Conservation (phyloP, 2,113 vertebrate species). For the Sminthopsis crassicaudata region DNA sequence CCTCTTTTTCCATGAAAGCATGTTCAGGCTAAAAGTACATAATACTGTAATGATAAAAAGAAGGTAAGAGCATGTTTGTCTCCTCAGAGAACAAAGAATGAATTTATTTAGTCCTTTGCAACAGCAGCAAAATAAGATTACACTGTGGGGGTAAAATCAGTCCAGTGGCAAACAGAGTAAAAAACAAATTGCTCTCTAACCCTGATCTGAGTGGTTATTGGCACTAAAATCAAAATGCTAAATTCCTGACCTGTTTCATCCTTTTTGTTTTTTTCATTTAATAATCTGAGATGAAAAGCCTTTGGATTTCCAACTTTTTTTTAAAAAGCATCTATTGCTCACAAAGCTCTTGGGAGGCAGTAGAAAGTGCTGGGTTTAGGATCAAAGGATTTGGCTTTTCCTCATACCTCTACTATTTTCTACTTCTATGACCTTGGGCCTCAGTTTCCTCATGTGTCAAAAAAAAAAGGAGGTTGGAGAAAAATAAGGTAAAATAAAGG, state of each 20-base stretch:
- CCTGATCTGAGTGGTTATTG: not conserved
- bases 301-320: conserved; percentile 42
- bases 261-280: conserved; percentile 41
- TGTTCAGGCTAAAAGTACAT: conserved; percentile 55
- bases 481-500: conserved; percentile 20
- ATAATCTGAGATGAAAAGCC: not conserved
- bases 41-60: conserved; percentile 65
- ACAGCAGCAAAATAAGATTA: conserved; percentile 41
- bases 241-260: conserved; percentile 13
- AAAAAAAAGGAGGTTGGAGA: not conserved
- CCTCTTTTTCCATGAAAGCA: conserved; percentile 25
- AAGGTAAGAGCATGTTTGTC: conserved; percentile 44
- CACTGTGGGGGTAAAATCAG: not conserved
- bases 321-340: not conserved
- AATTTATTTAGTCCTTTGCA: conserved; percentile 23
- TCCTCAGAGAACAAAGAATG: conserved; percentile 60
- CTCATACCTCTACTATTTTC: conserved; percentile 28
- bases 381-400: conserved; percentile 46
- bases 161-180: conserved; percentile 37
- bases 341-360: not conserved
- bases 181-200: conserved; percentile 25
- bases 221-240: conserved; percentile 16
- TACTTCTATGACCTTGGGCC: not conserved
- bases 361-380: not conserved
- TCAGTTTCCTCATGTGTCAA: conserved; percentile 37